These are phyloP conservation scores for Emmelina monodactyla DNA, from an alignment of 2,888 invertebrate species.

Conservation along the genomic window DNA sequence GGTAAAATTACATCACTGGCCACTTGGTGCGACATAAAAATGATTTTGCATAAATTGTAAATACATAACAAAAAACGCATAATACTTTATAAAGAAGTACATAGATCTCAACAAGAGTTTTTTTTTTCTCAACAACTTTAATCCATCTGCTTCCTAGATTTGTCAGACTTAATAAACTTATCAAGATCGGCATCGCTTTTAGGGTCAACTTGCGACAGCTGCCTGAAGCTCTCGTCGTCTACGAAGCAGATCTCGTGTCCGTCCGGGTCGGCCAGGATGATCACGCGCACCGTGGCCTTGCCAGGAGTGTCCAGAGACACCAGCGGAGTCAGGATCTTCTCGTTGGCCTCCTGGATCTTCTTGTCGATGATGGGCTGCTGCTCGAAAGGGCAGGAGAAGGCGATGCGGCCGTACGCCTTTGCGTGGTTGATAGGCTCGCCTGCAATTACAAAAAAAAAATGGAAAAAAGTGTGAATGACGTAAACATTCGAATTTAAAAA, in stretches of 20 bases:
- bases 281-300: constrained; percentile 94
- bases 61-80: too few species aligned
- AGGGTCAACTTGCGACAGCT: constrained; percentile 87
- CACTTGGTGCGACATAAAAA: too few species aligned
- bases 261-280: constrained; percentile 96
- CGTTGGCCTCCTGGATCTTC: constrained; percentile 72
- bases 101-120: too few species aligned
- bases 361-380: constrained; percentile 80
- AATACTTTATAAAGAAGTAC: too few species aligned
- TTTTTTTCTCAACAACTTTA: too few species aligned
- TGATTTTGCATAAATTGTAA: too few species aligned
- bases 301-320: constrained; percentile 96
- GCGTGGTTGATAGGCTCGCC: constrained; percentile 78
- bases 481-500: neutral
- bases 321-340: constrained; percentile 86
- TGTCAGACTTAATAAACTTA: constrained; percentile 76
- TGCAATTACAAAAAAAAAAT: constrained; percentile 23
- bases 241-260: constrained; percentile 99
- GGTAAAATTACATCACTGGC: too few species aligned
- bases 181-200: constrained; percentile 81
- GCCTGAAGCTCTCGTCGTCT: constrained; percentile 92
- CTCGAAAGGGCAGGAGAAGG: constrained; percentile 86
- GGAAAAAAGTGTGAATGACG: neutral
- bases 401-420: constrained; percentile 93
- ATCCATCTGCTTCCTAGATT: constrained; percentile 60